A percentile compares a stretch with the other conserved stretches of the same genome.
Evolutionary conservation across 2,797 vertebrate species (phyloP).

Genomic region (Coreius guichenoti): DNA sequence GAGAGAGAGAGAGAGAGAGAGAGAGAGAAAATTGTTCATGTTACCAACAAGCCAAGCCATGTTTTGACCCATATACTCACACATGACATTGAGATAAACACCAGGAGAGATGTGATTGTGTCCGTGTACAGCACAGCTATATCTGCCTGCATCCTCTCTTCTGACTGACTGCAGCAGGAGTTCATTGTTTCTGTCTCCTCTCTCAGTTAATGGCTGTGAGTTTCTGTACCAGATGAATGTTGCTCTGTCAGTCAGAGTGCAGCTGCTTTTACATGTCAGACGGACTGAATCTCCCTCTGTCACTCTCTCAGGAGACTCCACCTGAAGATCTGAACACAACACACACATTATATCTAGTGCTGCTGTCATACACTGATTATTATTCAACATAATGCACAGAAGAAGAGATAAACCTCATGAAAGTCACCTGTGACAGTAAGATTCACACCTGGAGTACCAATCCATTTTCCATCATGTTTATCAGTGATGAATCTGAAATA

Average conservation of each 20-base stretch:
- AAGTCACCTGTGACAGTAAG: neutral
- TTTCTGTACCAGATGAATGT: conserved; percentile 35
- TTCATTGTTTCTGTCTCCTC: neutral
- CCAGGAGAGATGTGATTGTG: neutral
- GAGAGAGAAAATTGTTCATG: too few relatives aligned
- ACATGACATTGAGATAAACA: neutral
- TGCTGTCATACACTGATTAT: neutral
- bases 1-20: too few relatives aligned
- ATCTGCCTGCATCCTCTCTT: conserved; percentile 29
- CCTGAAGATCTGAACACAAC: conserved; percentile 45
- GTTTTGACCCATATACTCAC: neutral
- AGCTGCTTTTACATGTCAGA: conserved; percentile 57
- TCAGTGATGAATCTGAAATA: neutral
- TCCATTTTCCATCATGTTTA: rapidly evolving
- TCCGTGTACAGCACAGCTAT: neutral
- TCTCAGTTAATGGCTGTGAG: neutral
- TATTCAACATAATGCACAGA: neutral
- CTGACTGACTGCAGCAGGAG: neutral
- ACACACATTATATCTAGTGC: neutral
- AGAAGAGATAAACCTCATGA: neutral
- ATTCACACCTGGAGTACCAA: rapidly evolving
- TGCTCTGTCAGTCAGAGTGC: conserved; percentile 37
- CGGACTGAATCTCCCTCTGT: conserved; percentile 38
- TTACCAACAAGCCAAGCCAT: too few relatives aligned
- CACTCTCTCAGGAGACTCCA: conserved; percentile 33